Base-by-base conservation (phyloP, 1,140 invertebrate species). In the Musca domestica region DNA sequence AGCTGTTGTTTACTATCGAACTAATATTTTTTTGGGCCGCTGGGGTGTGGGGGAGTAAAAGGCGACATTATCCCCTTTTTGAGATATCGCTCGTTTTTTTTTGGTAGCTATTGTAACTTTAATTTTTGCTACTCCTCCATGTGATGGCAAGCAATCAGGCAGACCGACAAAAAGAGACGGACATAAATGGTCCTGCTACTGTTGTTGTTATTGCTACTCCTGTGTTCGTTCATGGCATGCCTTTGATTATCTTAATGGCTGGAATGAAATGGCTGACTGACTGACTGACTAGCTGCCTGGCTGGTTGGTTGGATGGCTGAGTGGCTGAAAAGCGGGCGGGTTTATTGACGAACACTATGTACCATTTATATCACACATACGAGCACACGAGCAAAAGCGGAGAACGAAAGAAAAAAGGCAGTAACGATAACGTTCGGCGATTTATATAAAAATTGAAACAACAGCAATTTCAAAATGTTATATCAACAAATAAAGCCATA, bases 401-500 rank as follows among this genome's bases (percentile, higher is more conserved):
- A 19, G 14, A 22, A 54, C 22, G 7, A 15, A 27, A 9, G 14
- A 15, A 30, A 61, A 61, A 34, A 58, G 15, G 3, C 41, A 20
- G 27, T n/a, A 58, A 34, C 22, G 34, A 61, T 30, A n/a, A 34
- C 30, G 34, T 20, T 9, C 17, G 14, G 27, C 34, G 34, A 41
- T 41, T 41, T 34, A 61, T 61, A 61, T 34, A 61, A 41, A 61
- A 61, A 61, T 61, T 61, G 27, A 34, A 61, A 41, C 56, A 61
- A 61, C 56, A 61, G 56, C 25, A 61, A 61, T 61, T 61, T 20
- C 56, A 61, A 61, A 41, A 61, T 61, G 27, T 61, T 61, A 61
- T 34, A 61, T 34, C 56, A 61, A 61, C 56, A 61, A 61, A 61
- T 61, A 61, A 61, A 61, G 56, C 25, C 27, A 61, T 61, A 61